Evolutionary conservation across 2,113 vertebrate genomes (phyloP), one percentile per base, ranked within the genome.

Genomic region (Piprites chloris): DNA sequence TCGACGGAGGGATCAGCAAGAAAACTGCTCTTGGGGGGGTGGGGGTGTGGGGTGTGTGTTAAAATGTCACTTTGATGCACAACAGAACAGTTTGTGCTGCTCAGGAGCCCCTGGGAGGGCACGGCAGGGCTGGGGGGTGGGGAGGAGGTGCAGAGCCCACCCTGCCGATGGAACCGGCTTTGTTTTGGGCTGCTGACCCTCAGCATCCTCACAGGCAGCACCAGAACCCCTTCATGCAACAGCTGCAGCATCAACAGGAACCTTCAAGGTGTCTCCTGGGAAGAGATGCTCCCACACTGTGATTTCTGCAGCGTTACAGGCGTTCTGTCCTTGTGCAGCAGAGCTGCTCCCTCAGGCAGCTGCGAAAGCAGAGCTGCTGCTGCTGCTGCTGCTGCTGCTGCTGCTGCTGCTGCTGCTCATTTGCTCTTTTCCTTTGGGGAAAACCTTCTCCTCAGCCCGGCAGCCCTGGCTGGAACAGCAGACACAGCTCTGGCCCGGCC

Each of bases 401-500:
- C 22, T 47, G 47, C 42, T 58, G 68, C 46, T 18, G 68, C 58
- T 59, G 72, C 63, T 8, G 2, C 44, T 37, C 66, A 7, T 37
- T 17, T 18, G 35, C 90, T 81, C 42, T 8, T 39, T 13, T 28
- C 15, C 14, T 42, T 21, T 4, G 26, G 74, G 59, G 49, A 28
- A 46, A 58, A 78, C 37, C 73, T 72, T 15, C 7, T 11, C 2
- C 47, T 69, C 65, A 27, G 14, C 72, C 22, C 44, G 11, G 55
- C 56, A 53, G 32, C 41, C 32, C 86, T 17, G 26, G 6, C 3
- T 23, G 67, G 85, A 23, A 14, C 1, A 30, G 0, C 1, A 20
- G 41, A 8, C 0, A 2, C 41, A 32, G 76, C 49, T 9, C 7
- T 1, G 50, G 16, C 11, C 1, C 2, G 27, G 21, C 49, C 14